Conservation (phyloP, 2,113 vertebrate species). For the Herpetotheres cachinnans region DNA sequence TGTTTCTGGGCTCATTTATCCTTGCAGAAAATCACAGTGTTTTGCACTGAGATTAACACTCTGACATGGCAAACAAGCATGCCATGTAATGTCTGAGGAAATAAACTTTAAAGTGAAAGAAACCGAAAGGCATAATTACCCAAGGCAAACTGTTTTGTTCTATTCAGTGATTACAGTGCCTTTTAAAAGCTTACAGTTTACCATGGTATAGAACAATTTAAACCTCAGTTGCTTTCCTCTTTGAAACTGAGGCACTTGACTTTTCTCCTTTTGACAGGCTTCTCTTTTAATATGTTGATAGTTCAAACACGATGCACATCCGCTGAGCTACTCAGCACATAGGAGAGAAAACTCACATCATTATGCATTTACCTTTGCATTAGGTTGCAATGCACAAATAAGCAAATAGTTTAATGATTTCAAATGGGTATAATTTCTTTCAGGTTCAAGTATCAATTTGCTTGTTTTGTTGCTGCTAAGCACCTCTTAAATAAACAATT, state of each 20-base stretch:
- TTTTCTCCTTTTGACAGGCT: slow-evolving; percentile 32
- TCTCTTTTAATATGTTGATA: slow-evolving; percentile 40
- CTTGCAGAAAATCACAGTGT: slow-evolving; percentile 58
- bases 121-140: slow-evolving; percentile 64
- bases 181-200: slow-evolving; percentile 69
- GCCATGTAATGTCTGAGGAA: slow-evolving; percentile 51
- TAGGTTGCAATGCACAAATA: slow-evolving; percentile 44
- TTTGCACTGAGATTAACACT: slow-evolving; percentile 62
- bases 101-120: slow-evolving; percentile 71
- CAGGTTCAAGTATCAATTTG: slow-evolving; percentile 76
- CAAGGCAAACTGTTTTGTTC: slow-evolving; percentile 67
- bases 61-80: slow-evolving; percentile 53
- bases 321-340: not conserved
- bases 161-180: slow-evolving; percentile 56
- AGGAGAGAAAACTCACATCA: not conserved
- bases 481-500: slow-evolving; percentile 79
- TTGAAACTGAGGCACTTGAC: slow-evolving; percentile 44
- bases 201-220: slow-evolving; percentile 50
- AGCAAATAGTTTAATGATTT: slow-evolving; percentile 57
- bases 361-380: slow-evolving; percentile 34
- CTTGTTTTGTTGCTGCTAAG: slow-evolving; percentile 78
- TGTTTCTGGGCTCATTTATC: slow-evolving; percentile 62
- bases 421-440: slow-evolving; percentile 70
- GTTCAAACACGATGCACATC: slow-evolving; percentile 13
- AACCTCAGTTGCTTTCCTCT: slow-evolving; percentile 51